phyloP scores from a whole-genome alignment of 2,113 vertebrate species.

The Otis tarda region DNA sequence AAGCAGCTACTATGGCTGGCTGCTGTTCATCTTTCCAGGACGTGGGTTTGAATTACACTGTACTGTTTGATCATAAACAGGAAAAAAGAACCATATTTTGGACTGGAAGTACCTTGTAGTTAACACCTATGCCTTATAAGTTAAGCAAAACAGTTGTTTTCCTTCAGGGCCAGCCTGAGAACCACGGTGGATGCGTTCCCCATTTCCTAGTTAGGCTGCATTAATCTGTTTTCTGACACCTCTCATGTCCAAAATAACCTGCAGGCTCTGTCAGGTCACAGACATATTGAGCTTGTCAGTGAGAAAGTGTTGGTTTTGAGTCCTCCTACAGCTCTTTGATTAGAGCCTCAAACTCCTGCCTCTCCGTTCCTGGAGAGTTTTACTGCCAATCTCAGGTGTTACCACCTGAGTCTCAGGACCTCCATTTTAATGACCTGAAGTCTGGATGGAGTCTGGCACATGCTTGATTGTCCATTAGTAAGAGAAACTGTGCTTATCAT shows the following conservation, averaged over 20 bases:
- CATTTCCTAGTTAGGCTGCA: not conserved
- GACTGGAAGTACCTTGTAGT: not conserved
- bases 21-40: not conserved
- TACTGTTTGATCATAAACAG: not conserved
- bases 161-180: not conserved
- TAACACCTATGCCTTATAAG: not conserved
- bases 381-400: not conserved
- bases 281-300: not conserved
- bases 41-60: not conserved
- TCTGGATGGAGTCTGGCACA: not conserved
- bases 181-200: not conserved
- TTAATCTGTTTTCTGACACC: not conserved
- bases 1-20: not conserved
- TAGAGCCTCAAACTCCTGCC: not conserved
- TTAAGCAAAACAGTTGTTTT: not conserved
- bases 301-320: not conserved
- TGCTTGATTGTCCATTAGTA: not conserved
- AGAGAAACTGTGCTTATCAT: not conserved
- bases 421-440: not conserved
- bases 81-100: not conserved
- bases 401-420: not conserved
- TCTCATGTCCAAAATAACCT: not conserved
- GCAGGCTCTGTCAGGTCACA: not conserved
- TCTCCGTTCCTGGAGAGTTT: not conserved
- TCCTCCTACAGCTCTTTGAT: not conserved